Base-by-base conservation (phyloP, 2,797 vertebrate species). In the Sebastes matsubarae region DNA sequence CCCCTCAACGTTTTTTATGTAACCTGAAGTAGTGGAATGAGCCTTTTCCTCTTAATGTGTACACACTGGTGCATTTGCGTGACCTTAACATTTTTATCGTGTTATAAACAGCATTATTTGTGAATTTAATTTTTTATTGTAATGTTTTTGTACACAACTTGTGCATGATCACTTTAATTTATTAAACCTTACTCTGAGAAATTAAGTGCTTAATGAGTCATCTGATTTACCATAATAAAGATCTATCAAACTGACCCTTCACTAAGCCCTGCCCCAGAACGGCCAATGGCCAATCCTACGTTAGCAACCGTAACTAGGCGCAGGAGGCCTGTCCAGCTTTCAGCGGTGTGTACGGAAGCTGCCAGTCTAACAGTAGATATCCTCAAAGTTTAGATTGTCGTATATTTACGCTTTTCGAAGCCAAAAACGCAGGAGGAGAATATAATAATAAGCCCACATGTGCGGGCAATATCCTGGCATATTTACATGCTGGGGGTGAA, bases 91-190 rank as follows among this genome's bases (percentile, higher is more conserved):
- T 93, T 93, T 87, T 88, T 94, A 76, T 93, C 95, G 95, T 95
- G 95, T 95, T 96, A 72, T 81, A 92, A 95, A 86, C 90, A 95
- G 93, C 92, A 95, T 95, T 92, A 83, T 95, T 94, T 94, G 92
- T 96, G 94, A 82, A 72, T 90, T 92, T 81, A 80, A 87, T 96
- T 94, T 97, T 96, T 96, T 95, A 91, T 93, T 96, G 95, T 97
- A 95, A 95, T 94, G 90, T 88, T 94, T 95, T 95, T 96, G 91
- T 96, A 95, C 90, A 92, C 96, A 95, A 95, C 94, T 94, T 96
- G 92, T 91, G 97, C 98, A 98, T 98, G 97, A 95, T 93, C 93
- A 93, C 92, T 95, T 98, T 99, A 98, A 99, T 98, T 99, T 99
- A 99, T 99, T 99, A 99, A 99, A 98, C 95, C 93, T 95, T 96